Evolutionary conservation across 2,113 vertebrate species (phyloP).

Genomic region (Oryzias celebensis): DNA sequence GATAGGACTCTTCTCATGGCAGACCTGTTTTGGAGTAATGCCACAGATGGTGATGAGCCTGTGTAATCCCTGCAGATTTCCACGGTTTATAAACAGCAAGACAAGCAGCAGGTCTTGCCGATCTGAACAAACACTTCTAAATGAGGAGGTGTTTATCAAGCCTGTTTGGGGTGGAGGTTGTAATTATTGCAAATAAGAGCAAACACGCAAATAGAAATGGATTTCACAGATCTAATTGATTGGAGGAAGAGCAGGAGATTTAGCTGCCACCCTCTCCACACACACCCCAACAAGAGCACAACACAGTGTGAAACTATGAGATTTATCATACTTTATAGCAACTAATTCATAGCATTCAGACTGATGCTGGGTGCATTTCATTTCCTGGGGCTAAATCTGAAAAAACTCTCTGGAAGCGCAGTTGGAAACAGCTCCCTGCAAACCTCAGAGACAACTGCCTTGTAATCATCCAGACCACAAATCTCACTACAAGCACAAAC

Average conservation of each 20-base stretch:
- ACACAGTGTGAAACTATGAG: conserved; percentile 36
- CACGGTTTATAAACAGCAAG: conserved; percentile 75
- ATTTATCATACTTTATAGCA: conserved; percentile 54
- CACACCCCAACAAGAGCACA: neutral
- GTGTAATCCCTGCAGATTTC: conserved; percentile 74
- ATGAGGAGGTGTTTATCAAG: conserved; percentile 72
- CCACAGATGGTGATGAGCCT: conserved; percentile 78
- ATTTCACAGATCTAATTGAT: conserved; percentile 80
- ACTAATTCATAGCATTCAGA: conserved; percentile 39
- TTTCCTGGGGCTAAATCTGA: conserved; percentile 39
- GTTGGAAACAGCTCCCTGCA: conserved; percentile 53
- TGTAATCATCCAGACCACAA: conserved; percentile 30
- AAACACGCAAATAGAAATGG: conserved; percentile 79
- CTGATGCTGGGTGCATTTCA: conserved; percentile 21
- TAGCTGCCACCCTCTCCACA: conserved; percentile 20
- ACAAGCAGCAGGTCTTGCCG: conserved; percentile 71
- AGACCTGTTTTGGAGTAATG: conserved; percentile 71
- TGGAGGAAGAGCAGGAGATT: conserved; percentile 58
- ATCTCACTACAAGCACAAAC: conserved; percentile 34
- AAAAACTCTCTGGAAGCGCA: conserved; percentile 46
- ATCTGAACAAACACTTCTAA: conserved; percentile 74
- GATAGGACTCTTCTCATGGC: conserved; percentile 49
- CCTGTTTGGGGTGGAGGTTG: conserved; percentile 73
- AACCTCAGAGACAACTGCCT: conserved; percentile 46
- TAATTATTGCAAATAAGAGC: conserved; percentile 80